phyloP scores from a whole-genome alignment of 2,113 vertebrate genomes.

The Carettochelys insculpta region DNA sequence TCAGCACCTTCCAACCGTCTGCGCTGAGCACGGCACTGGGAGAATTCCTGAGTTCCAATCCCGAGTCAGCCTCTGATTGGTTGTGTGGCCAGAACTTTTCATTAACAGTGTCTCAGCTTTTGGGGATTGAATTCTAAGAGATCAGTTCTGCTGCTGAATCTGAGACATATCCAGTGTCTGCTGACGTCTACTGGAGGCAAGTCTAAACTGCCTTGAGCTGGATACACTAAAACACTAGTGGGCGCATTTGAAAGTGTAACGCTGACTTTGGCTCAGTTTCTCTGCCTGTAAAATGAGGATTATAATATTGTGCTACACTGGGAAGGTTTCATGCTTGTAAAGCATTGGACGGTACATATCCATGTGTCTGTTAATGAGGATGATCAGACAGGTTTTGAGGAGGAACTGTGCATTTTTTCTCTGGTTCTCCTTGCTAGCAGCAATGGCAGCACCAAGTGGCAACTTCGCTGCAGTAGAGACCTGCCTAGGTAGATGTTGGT shows the following conservation, averaged over 20 bases:
- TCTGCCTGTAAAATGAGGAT: neutral
- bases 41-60: neutral
- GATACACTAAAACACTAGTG: neutral
- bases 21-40: neutral
- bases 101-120: neutral
- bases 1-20: neutral
- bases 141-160: too few species aligned
- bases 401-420: neutral
- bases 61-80: neutral
- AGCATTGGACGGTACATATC: neutral
- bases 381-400: neutral
- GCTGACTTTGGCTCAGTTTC: neutral
- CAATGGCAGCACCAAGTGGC: neutral
- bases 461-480: neutral
- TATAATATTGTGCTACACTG: neutral
- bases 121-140: neutral
- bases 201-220: neutral
- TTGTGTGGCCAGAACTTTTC: neutral
- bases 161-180: too few species aligned
- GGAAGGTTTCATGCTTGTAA: neutral
- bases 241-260: neutral
- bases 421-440: neutral
- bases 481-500: neutral
- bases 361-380: neutral
- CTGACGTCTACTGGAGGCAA: too few species aligned